Evolutionary conservation across 2,888 invertebrate species (phyloP), one percentile per base, ranked within the genome.

Genomic region (Thumatha senex): DNA sequence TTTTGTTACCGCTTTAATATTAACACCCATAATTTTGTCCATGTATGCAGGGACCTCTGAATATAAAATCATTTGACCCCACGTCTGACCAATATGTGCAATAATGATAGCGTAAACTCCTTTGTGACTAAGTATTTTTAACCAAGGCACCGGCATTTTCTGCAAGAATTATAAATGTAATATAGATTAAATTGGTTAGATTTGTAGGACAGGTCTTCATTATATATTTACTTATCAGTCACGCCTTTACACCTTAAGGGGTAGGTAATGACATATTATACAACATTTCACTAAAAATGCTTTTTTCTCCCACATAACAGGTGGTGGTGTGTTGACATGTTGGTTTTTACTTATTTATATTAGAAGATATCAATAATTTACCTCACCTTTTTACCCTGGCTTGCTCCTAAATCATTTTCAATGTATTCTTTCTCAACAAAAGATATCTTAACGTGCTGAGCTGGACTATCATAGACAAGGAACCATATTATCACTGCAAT

Each of bases 41-140:
- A 97, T 94, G 71, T 95, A 97, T 0, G 94, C 92, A 0, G 97
- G 96, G 29, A 96, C 95, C 80, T 96, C 95, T 0, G 96, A 95
- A 15, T 96, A 92, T 24, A 97, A 80, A n/a, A 95, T 95, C 86
- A 96, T 93, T 75, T 95, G 96, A 4, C 96, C 96, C 96, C 96
- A 97, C 12, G 94, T 93, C 54, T 94, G 93, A 0, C 94, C 94
- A 41, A 94, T 89, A 58, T 96, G 95, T 0, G 93, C 94, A 0
- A 94, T 75, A 7, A 80, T 92, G n/a, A 93, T 78, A 0, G 95
- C 89, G 35, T 78, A 82, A 53, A 87, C 57, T 7, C 83, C 87
- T 24, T 92, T 73, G 0, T 95, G 95, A 0, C 92, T 94, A 1
- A 95, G 80, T 48, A 98, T 95, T 4, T 93, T 88, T 9, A 78